Conservation (phyloP, 2,113 vertebrate species). For the Sinocyclocheilus anshuiensis region DNA sequence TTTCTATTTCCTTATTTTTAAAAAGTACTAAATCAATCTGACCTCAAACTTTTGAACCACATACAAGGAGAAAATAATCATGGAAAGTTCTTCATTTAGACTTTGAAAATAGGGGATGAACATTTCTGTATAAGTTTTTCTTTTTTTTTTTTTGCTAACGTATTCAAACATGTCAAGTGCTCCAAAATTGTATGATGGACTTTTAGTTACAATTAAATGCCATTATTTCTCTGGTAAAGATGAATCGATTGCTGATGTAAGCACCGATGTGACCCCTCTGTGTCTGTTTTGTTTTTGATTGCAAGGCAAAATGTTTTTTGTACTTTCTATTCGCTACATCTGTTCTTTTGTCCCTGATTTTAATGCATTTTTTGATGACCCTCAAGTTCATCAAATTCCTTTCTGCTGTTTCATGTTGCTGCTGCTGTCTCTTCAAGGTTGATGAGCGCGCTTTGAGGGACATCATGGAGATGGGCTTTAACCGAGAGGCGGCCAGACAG, state of each 20-base stretch:
- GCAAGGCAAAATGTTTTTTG: background rate
- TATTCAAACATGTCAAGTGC: background rate
- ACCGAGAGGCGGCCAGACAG: slow-evolving; percentile 90
- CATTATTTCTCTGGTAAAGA: background rate
- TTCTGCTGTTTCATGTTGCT: slow-evolving; percentile 14
- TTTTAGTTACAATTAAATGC: background rate
- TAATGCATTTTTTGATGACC: background rate
- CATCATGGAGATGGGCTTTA: slow-evolving; percentile 98
- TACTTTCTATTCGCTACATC: background rate
- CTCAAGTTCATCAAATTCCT: background rate
- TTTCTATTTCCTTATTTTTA: background rate
- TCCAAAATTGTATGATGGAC: background rate
- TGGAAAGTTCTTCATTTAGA: background rate
- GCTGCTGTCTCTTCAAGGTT: slow-evolving; percentile 75
- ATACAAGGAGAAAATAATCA: background rate
- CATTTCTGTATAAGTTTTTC: background rate
- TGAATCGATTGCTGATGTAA: background rate
- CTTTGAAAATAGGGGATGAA: background rate
- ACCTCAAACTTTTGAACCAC: background rate
- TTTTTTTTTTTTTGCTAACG: background rate
- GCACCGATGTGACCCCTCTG: background rate
- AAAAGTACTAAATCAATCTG: background rate
- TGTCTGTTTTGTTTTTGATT: background rate
- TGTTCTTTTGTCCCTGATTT: background rate
- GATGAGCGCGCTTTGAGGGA: slow-evolving; percentile 93